A percentile compares a stretch with the other conserved stretches of the same genome.
Conservation (phyloP, 2,113 vertebrate genomes). For the Tapirus terrestris region DNA sequence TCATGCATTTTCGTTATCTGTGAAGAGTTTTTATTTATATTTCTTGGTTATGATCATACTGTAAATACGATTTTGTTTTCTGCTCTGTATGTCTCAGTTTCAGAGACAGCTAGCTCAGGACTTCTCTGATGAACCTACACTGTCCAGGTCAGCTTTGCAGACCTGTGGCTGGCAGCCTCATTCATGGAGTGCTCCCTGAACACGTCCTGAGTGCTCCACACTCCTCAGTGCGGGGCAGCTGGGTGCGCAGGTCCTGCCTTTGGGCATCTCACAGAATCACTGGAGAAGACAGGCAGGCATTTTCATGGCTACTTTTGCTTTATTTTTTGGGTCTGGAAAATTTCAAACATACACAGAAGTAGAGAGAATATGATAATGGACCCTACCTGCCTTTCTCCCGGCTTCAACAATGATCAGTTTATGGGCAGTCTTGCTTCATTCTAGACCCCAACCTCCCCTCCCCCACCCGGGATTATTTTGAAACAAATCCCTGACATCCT, state of each 20-base stretch:
- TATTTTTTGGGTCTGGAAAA: not conserved
- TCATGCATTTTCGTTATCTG: not conserved
- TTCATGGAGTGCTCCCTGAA: not conserved
- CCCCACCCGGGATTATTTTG: not conserved
- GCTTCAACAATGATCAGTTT: not conserved
- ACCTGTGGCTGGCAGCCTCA: not conserved
- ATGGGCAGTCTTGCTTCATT: not conserved
- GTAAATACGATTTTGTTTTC: not conserved
- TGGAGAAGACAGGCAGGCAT: not conserved
- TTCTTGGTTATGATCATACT: not conserved
- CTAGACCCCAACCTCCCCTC: not conserved
- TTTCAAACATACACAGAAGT: not conserved
- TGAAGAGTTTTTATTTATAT: not conserved
- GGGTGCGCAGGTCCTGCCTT: not conserved
- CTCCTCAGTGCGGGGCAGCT: fast-evolving
- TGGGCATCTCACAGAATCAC: not conserved
- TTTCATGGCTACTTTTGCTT: not conserved
- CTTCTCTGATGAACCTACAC: not conserved
- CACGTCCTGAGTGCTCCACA: fast-evolving
- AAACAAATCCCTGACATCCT: not conserved
- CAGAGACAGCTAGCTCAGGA: not conserved
- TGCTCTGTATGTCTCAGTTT: not conserved
- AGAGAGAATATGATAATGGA: not conserved
- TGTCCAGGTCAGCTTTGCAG: not conserved
- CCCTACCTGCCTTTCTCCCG: not conserved